Conservation (phyloP, 1,140 invertebrate species). For the Samia ricini region DNA sequence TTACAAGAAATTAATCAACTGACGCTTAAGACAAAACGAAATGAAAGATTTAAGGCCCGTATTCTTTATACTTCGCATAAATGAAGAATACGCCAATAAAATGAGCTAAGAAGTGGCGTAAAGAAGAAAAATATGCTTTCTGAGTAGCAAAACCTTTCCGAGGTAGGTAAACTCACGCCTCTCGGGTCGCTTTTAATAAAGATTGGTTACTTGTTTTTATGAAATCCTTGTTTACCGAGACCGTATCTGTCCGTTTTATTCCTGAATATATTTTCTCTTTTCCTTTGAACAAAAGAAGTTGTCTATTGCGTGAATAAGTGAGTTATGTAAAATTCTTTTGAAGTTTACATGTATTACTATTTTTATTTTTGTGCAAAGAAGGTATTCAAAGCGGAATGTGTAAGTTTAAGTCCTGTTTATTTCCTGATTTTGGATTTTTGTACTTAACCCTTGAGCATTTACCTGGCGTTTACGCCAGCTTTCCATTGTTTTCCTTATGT, state of each 20-base stretch:
- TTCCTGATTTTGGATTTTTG: too few relatives aligned
- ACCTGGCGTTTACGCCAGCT: too few relatives aligned
- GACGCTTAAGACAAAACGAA: constrained; percentile 10
- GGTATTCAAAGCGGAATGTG: not conserved
- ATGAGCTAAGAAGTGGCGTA: not conserved
- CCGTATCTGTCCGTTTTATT: constrained; percentile 3
- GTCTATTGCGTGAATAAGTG: not conserved
- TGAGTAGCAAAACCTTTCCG: constrained; percentile 10
- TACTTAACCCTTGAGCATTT: too few relatives aligned
- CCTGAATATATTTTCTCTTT: not conserved
- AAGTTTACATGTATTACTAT: constrained; percentile 7
- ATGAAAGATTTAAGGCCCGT: constrained; percentile 19
- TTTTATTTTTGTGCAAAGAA: not conserved
- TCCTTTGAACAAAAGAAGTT: constrained; percentile 2
- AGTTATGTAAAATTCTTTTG: not conserved
- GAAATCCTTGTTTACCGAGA: constrained; percentile 19
- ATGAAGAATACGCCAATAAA: constrained; percentile 11
- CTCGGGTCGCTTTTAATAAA: constrained; percentile 36
- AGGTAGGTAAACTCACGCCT: constrained; percentile 18
- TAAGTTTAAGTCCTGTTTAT: too few relatives aligned
- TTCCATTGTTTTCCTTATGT: too few relatives aligned
- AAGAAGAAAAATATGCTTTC: constrained; percentile 35
- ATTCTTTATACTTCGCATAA: constrained; percentile 34
- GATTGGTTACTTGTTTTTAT: constrained; percentile 48
- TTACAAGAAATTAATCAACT: not conserved